Conservation (phyloP, 1,140 invertebrate genomes). For the Homalodisca vitripennis region DNA sequence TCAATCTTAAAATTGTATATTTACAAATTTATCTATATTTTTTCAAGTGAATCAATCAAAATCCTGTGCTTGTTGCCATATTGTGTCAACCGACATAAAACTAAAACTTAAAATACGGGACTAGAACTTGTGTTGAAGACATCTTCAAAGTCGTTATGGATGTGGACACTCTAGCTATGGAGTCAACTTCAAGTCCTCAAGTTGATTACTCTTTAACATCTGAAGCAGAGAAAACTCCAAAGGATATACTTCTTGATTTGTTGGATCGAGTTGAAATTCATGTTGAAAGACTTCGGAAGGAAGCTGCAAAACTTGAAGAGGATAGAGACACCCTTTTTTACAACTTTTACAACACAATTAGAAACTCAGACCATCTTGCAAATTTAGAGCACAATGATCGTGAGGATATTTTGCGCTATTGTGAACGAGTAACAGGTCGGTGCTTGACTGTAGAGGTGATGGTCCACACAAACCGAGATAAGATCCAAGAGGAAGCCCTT, state of each 20-base stretch:
- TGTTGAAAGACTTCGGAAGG: conserved; percentile 74
- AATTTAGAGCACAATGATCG: conserved; percentile 67
- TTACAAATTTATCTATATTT: no score
- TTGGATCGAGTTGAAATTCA: conserved; percentile 74
- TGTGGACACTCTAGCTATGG: neutral
- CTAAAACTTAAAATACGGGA: no score
- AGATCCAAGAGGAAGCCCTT: conserved; percentile 74
- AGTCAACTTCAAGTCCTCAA: conserved; percentile 26
- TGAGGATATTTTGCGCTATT: conserved; percentile 74
- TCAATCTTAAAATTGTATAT: no score
- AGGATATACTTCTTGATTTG: conserved; percentile 64
- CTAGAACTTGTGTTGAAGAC: no score
- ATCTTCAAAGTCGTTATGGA: no score
- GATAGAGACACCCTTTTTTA: conserved; percentile 75
- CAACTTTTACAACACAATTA: conserved; percentile 76
- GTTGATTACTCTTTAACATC: conserved; percentile 18
- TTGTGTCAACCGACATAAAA: no score
- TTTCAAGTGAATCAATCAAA: no score
- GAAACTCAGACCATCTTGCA: conserved; percentile 66
- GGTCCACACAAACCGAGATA: conserved; percentile 73
- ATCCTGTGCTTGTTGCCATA: no score
- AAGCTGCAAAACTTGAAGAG: conserved; percentile 71
- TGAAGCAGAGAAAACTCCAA: conserved; percentile 44
- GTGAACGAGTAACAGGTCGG: conserved; percentile 71
- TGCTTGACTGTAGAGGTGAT: conserved; percentile 77